Percentiles rank a stretch among this genome's conserved stretches.
Conservation (phyloP, 2,888 invertebrate genomes). For the Mantis religiosa region DNA sequence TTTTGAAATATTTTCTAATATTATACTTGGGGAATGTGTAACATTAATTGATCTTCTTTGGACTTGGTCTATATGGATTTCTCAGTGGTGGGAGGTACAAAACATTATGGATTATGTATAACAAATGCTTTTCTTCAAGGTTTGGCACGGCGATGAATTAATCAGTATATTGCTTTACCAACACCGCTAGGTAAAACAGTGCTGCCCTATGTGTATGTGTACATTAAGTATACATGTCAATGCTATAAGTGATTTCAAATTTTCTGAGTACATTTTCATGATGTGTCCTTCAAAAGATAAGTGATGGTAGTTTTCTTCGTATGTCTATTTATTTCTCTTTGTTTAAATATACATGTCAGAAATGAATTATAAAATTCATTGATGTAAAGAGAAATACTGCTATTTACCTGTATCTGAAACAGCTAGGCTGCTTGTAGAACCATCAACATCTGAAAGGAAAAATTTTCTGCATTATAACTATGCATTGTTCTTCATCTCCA, state of each 20-base stretch:
- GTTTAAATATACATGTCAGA: neutral
- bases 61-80: neutral
- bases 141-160: neutral
- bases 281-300: neutral
- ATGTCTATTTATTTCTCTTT: neutral
- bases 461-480: neutral
- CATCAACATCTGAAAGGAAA: constrained; percentile 37
- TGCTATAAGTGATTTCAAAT: neutral
- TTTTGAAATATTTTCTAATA: neutral
- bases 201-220: neutral
- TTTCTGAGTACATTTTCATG: neutral
- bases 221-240: neutral
- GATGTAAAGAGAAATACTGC: neutral
- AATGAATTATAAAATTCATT: neutral
- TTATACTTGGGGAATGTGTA: neutral
- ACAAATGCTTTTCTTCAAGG: neutral
- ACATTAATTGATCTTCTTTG: neutral
- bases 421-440: constrained; percentile 40
- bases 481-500: neutral
- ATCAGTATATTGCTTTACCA: neutral
- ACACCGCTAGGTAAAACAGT: neutral
- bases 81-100: neutral
- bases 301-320: neutral
- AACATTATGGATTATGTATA: neutral
- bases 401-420: constrained; percentile 35